Evolutionary conservation across 2,888 invertebrate genomes (phyloP).

Genomic region (Cepaea hortensis): DNA sequence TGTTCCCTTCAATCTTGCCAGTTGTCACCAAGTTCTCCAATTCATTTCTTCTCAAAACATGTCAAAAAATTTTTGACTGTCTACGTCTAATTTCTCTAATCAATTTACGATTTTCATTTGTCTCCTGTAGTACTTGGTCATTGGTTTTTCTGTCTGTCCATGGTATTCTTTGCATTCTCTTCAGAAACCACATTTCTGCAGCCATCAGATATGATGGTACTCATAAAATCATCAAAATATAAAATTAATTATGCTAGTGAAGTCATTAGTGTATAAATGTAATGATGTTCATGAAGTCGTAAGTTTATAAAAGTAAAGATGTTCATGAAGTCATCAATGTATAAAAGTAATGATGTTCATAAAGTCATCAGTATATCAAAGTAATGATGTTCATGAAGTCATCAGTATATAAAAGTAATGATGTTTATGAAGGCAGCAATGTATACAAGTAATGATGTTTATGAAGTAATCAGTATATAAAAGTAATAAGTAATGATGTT

Average conservation of each 20-base stretch:
- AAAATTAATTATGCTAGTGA: not conserved
- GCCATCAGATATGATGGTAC: too few species aligned
- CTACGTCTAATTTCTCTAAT: too few species aligned
- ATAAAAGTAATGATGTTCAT: not conserved
- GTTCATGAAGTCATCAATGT: not conserved
- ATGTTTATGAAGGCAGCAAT: too few species aligned
- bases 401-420: not conserved
- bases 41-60: too few species aligned
- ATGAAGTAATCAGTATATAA: not conserved
- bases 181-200: too few species aligned
- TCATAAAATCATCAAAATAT: not conserved
- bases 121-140: too few species aligned
- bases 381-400: not conserved
- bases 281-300: not conserved
- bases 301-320: not conserved
- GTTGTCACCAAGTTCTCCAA: too few species aligned
- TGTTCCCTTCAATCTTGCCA: too few species aligned
- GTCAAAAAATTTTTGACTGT: too few species aligned
- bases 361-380: too few species aligned
- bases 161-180: too few species aligned
- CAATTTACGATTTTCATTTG: not conserved
- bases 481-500: not conserved
- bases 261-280: not conserved
- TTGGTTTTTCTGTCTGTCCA: too few species aligned
- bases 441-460: not conserved